phyloP scores from a whole-genome alignment of 2,888 invertebrate species.

The Diarsia rubi region DNA sequence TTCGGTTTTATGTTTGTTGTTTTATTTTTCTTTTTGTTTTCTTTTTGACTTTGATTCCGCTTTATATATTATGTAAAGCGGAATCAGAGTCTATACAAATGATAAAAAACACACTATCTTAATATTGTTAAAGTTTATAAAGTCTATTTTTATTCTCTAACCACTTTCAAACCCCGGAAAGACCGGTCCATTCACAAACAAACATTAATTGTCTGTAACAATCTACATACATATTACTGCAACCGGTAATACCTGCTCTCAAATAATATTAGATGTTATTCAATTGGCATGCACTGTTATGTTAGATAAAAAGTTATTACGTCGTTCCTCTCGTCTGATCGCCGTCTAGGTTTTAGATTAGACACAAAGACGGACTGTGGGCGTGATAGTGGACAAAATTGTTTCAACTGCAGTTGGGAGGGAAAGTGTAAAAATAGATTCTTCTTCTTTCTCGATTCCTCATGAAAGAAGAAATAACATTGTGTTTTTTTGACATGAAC shows the following conservation, averaged over 20 bases:
- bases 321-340: constrained; percentile 44
- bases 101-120: no score
- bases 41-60: no score
- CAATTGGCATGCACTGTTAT: constrained; percentile 53
- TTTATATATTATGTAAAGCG: no score
- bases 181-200: constrained; percentile 34
- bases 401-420: not conserved
- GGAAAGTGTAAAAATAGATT: no score
- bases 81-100: no score
- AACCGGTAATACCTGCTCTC: constrained; percentile 48
- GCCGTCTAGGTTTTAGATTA: constrained; percentile 36
- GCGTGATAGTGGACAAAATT: not conserved
- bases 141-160: not conserved
- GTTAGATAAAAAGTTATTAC: constrained; percentile 55
- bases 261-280: constrained; percentile 35
- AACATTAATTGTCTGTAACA: constrained; percentile 20
- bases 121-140: not conserved
- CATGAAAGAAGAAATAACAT: no score
- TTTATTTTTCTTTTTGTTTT: no score
- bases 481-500: no score
- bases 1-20: no score
- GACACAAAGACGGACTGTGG: not conserved
- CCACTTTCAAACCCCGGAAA: constrained; percentile 21
- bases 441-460: no score
- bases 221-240: constrained; percentile 3